These are phyloP conservation scores for Smutsia temminckii DNA, from an alignment of 2,797 vertebrate genomes.

Conservation along the genomic window DNA sequence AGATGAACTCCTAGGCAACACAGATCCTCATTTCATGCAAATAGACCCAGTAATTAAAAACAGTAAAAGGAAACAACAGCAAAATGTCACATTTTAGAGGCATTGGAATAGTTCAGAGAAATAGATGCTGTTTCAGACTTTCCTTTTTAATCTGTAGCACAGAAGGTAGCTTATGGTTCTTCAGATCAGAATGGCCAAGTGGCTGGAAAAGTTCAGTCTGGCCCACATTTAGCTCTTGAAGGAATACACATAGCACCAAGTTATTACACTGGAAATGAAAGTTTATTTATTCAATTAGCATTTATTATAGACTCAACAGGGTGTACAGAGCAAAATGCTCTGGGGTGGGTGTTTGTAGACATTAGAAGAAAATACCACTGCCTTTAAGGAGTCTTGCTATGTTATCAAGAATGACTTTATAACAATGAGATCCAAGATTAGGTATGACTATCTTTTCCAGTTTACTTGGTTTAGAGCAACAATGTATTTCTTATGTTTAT, in stretches of 20 bases:
- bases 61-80: slow-evolving; percentile 71
- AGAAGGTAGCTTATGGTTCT: background rate
- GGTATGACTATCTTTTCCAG: background rate
- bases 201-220: background rate
- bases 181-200: background rate
- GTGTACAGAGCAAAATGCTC: background rate
- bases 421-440: background rate
- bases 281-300: background rate
- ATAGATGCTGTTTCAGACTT: background rate
- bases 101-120: slow-evolving; percentile 37
- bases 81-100: slow-evolving; percentile 69
- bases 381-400: background rate
- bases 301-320: background rate
- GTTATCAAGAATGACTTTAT: background rate
- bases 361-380: background rate
- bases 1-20: slow-evolving; percentile 78
- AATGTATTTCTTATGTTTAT: background rate
- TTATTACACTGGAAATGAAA: slow-evolving; percentile 47
- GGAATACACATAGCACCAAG: background rate
- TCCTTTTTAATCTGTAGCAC: background rate
- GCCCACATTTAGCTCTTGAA: background rate
- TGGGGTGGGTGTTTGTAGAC: background rate
- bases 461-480: background rate
- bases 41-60: slow-evolving; percentile 72
- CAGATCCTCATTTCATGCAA: slow-evolving; percentile 72